Base-by-base conservation (phyloP, 2,888 invertebrate species). In the Dendrolimus pini region DNA sequence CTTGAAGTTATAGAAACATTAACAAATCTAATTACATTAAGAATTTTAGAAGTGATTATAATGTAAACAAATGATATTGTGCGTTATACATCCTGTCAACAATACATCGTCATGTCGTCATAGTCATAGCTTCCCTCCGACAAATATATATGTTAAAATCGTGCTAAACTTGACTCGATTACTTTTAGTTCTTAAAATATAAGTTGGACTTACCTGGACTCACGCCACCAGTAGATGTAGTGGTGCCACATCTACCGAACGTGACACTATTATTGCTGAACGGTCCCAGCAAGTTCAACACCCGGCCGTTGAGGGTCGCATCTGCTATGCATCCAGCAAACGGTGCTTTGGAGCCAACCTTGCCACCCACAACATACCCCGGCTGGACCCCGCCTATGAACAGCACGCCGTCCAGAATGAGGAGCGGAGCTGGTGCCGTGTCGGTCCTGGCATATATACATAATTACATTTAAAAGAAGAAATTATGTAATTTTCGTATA, bases 241-340 rank as follows among this genome's bases (percentile, higher is more conserved):
- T 70, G 64, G 77, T 66, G 54, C 85, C 77, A 65, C 85, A 78
- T 61, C 82, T 66, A 54, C 83, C 83, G 69, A 85, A 77, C 13
- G 78, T 81, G 63, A 81, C 74, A 62, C 83, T 81, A 61, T 71
- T 70, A 60, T 85, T 78, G 65, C 79, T 75, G 75, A 70, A 80
- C 1, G 87, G 84, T 62, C 82, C 81, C 47, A 86, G 68, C 30
- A 88, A 71, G 64, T 81, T 85, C 41, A 89, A 74, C 52, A 86
- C 78, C 59, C 93, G 92, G 1, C 96, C 96, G 77, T 98, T 98
- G 57, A 98, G 87, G 0, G 97, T 97, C 1, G 97, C 95, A 80
- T 99, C 99, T 0, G 96, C 97, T 54, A 99, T 94, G 82, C 99
- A 99, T 1, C 99, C 99, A 41, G 93, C 89, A 77, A 98, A 97